These are phyloP conservation scores for Mystacornis crossleyi DNA, from an alignment of 2,113 vertebrate species.

Conservation along the genomic window DNA sequence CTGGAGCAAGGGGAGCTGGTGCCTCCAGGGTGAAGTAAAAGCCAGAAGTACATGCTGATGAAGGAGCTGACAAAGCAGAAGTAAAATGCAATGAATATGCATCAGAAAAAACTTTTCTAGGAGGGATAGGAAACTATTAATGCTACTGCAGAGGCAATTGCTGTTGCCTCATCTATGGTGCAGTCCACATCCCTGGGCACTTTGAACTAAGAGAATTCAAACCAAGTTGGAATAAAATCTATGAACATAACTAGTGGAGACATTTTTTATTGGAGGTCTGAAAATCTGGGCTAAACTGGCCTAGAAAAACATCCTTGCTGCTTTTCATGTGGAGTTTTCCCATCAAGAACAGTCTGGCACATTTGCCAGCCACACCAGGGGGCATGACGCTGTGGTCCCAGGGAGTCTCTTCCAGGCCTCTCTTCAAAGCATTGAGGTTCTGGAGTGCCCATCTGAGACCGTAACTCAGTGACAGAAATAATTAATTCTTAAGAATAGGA, in stretches of 20 bases:
- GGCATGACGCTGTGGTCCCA: not conserved
- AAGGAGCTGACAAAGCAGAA: conserved; percentile 18
- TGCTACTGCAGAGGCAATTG: not conserved
- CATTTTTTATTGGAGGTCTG: not conserved
- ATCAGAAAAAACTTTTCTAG: not conserved
- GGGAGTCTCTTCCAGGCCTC: not conserved
- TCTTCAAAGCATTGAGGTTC: not conserved
- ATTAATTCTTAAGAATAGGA: not conserved
- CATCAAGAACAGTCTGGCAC: not conserved
- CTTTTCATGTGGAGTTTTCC: not conserved
- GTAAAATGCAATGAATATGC: not conserved
- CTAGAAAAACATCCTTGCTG: not conserved
- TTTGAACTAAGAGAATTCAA: not conserved
- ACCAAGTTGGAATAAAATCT: not conserved
- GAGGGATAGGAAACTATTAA: not conserved
- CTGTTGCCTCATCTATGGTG: not conserved
- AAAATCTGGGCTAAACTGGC: not conserved
- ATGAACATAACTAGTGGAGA: not conserved
- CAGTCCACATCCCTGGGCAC: not conserved
- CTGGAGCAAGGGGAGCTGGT: not conserved
- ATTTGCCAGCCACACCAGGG: not conserved
- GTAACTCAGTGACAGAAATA: not conserved
- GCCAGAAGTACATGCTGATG: not conserved
- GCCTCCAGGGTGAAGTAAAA: not conserved
- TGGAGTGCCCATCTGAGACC: not conserved